Percentiles rank a stretch among this genome's conserved stretches.
phyloP scores from a whole-genome alignment of 2,888 invertebrate genomes.

The Lissocephala sabroskyi region DNA sequence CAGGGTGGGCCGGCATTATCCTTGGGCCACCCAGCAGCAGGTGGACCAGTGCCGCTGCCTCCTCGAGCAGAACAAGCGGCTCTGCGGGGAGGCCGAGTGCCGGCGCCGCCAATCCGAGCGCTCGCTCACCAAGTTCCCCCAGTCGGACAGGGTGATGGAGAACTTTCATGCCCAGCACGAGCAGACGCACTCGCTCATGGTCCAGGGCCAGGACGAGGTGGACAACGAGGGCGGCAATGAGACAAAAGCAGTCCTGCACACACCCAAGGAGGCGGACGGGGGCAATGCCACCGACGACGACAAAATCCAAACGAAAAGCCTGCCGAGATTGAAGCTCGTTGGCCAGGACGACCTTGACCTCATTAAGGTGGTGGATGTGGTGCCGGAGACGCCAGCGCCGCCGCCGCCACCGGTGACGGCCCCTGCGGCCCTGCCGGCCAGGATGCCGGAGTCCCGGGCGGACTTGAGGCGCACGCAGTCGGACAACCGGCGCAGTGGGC shows the following conservation, averaged over 20 bases:
- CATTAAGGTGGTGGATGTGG: slow-evolving; percentile 57
- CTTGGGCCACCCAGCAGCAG: slow-evolving; percentile 77
- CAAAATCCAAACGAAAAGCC: slow-evolving; percentile 47
- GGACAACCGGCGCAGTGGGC: slow-evolving; percentile 25
- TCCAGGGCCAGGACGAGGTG: slow-evolving; percentile 51
- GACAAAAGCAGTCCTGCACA: slow-evolving; percentile 44
- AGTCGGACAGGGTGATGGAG: slow-evolving; percentile 69
- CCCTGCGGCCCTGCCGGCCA: slow-evolving; percentile 31
- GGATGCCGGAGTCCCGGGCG: slow-evolving; percentile 27
- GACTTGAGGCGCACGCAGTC: slow-evolving; percentile 47
- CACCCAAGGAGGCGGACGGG: not conserved
- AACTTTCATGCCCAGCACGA: slow-evolving; percentile 45
- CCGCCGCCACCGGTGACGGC: slow-evolving; percentile 69
- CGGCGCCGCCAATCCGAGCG: slow-evolving; percentile 57
- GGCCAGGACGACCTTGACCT: slow-evolving; percentile 35
- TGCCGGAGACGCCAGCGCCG: slow-evolving; percentile 74
- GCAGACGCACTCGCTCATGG: slow-evolving; percentile 13
- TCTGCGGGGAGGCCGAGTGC: slow-evolving; percentile 45
- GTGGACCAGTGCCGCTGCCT: slow-evolving; percentile 45
- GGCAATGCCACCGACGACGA: slow-evolving; percentile 66
- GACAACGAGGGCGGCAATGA: slow-evolving; percentile 49
- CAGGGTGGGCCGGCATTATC: slow-evolving; percentile 80
- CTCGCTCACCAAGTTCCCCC: slow-evolving; percentile 61
- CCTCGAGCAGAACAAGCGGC: slow-evolving; percentile 46
- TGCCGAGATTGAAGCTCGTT: slow-evolving; percentile 28